These are phyloP conservation scores for Enteromius fasciolatus DNA, from an alignment of 2,797 vertebrate species.

Conservation along the genomic window DNA sequence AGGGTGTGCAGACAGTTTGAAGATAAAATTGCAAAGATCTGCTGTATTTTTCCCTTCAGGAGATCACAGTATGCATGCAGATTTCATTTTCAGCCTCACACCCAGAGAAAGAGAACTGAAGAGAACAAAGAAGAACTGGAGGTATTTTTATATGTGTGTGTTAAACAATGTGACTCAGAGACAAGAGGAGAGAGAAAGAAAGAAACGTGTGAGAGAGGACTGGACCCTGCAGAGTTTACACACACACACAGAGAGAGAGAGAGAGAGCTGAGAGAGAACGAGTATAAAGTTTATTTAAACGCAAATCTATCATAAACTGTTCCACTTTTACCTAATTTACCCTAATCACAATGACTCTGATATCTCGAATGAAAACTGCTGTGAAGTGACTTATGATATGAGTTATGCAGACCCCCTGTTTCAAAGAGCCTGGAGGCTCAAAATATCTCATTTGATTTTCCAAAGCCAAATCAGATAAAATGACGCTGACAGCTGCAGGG, in stretches of 20 bases:
- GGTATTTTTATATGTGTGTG: constrained; percentile 23
- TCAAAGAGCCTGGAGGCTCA: constrained; percentile 15
- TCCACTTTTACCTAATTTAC: constrained; percentile 11
- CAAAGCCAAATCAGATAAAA: constrained; percentile 37
- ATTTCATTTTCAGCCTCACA: constrained; percentile 18
- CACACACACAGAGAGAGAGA: not conserved
- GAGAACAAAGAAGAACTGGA: not conserved
- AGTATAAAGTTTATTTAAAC: not conserved
- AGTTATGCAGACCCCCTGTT: constrained; percentile 14
- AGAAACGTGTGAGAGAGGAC: not conserved
- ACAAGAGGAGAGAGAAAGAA: not conserved
- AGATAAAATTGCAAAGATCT: not conserved
- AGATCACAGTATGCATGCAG: not conserved
- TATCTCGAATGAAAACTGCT: constrained; percentile 5
- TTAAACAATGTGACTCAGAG: constrained; percentile 9
- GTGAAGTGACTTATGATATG: not conserved
- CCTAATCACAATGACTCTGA: not conserved
- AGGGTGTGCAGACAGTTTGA: not conserved
- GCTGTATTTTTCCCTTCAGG: not conserved
- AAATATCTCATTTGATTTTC: constrained; percentile 35
- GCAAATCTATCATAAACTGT: not conserved
- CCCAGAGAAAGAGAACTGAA: not conserved
- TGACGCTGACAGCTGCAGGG: constrained; percentile 3
- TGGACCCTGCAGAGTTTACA: constrained; percentile 10
- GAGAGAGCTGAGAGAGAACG: not conserved